phyloP scores from a whole-genome alignment of 2,888 invertebrate species.

The Pomacea canaliculata region DNA sequence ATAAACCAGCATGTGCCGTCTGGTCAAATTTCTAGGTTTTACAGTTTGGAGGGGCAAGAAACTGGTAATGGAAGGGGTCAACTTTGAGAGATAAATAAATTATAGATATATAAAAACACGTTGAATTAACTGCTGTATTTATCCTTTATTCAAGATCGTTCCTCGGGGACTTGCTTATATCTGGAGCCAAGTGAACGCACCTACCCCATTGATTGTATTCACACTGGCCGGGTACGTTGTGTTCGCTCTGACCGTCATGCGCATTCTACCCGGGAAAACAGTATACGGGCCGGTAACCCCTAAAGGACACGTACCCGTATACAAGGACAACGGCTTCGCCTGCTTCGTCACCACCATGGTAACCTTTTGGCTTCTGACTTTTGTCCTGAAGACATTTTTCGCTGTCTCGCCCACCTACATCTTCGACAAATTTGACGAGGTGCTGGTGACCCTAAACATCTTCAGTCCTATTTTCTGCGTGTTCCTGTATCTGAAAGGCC shows the following conservation, averaged over 20 bases:
- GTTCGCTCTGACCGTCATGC: slow-evolving; percentile 71
- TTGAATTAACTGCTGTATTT: neutral
- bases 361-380: slow-evolving; percentile 62
- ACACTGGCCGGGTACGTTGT: slow-evolving; percentile 59
- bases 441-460: slow-evolving; percentile 71
- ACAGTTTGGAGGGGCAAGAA: too few species aligned
- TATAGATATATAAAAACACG: too few species aligned
- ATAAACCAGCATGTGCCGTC: too few species aligned
- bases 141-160: slow-evolving; percentile 36
- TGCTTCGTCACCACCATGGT: slow-evolving; percentile 71
- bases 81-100: too few species aligned
- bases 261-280: slow-evolving; percentile 68
- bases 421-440: slow-evolving; percentile 71
- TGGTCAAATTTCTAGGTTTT: too few species aligned
- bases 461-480: slow-evolving; percentile 70
- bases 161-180: slow-evolving; percentile 48
- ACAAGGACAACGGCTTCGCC: slow-evolving; percentile 72
- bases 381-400: slow-evolving; percentile 60
- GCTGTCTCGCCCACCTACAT: slow-evolving; percentile 66
- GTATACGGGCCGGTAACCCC: slow-evolving; percentile 72
- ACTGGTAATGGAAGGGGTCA: too few species aligned
- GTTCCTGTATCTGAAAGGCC: slow-evolving; percentile 69
- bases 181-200: slow-evolving; percentile 53
- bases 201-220: slow-evolving; percentile 49
- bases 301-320: slow-evolving; percentile 71